phyloP scores from a whole-genome alignment of 2,113 vertebrate species.

The Poeciliopsis turrubarensis region DNA sequence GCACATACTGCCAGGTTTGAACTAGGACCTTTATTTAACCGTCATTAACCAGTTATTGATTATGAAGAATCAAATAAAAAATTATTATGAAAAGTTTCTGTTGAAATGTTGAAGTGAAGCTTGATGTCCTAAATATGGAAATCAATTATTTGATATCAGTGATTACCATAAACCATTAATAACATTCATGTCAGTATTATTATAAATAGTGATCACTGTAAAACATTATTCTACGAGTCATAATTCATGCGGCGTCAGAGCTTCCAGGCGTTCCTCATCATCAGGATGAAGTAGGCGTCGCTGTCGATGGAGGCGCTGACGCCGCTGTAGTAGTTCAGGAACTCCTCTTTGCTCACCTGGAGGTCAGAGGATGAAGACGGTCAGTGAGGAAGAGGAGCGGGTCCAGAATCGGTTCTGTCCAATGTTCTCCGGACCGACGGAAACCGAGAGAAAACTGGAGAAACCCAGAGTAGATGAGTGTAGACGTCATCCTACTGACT shows the following conservation, averaged over 20 bases:
- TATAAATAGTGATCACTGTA: too few species aligned
- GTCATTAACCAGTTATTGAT: not conserved
- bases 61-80: conserved; percentile 20
- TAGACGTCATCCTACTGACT: not conserved
- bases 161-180: too few species aligned
- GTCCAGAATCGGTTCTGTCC: not conserved
- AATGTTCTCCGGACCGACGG: not conserved
- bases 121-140: not conserved
- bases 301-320: conserved; percentile 95
- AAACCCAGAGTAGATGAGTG: too few species aligned
- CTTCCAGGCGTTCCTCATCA: conserved; percentile 95
- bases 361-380: conserved; percentile 5
- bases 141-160: not conserved
- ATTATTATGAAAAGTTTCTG: not conserved
- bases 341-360: conserved; percentile 94
- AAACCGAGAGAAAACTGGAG: not conserved
- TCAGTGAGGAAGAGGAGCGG: not conserved
- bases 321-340: conserved; percentile 92
- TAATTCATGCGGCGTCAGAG: conserved; percentile 64
- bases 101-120: not conserved
- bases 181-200: too few species aligned
- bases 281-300: conserved; percentile 91
- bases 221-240: not conserved
- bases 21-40: conserved; percentile 13
- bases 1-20: not conserved